phyloP scores from a whole-genome alignment of 2,797 vertebrate genomes.

The Poeciliopsis infans region DNA sequence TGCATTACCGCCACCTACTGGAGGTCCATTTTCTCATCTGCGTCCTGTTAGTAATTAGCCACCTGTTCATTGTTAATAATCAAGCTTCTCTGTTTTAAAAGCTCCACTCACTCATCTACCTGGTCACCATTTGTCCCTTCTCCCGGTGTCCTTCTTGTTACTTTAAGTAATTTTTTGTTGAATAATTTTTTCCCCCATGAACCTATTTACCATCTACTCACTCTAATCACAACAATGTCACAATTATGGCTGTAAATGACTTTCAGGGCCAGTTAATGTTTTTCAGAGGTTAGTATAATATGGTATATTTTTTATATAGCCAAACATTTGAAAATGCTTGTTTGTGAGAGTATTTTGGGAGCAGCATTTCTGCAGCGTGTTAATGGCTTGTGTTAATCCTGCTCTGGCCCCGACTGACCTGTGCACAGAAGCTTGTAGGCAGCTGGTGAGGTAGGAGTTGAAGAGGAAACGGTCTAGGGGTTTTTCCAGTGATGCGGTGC shows the following conservation, averaged over 20 bases:
- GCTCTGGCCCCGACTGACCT: conserved; percentile 79
- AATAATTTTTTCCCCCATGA: too few species aligned
- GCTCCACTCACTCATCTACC: too few species aligned
- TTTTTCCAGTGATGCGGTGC: conserved; percentile 93
- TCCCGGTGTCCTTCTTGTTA: too few species aligned
- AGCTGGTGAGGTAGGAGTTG: conserved; percentile 99
- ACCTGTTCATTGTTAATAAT: too few species aligned
- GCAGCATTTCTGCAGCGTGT: conserved; percentile 25
- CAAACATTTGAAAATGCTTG: conserved; percentile 1
- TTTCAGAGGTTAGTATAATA: not conserved
- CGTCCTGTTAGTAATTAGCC: too few species aligned
- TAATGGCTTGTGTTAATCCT: conserved; percentile 41
- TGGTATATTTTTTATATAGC: not conserved
- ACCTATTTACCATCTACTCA: too few species aligned
- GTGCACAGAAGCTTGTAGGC: conserved; percentile 94
- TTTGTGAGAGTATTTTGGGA: conserved; percentile 3
- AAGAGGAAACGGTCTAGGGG: conserved; percentile 97
- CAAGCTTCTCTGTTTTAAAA: too few species aligned
- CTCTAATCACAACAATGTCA: too few species aligned
- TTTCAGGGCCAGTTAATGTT: not conserved
- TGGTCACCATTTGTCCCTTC: too few species aligned
- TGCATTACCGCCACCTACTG: too few species aligned
- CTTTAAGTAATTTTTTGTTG: too few species aligned
- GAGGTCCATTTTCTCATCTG: too few species aligned
- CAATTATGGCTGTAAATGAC: not conserved